phyloP scores from a whole-genome alignment of 2,888 invertebrate species.

The Beris chalybata region DNA sequence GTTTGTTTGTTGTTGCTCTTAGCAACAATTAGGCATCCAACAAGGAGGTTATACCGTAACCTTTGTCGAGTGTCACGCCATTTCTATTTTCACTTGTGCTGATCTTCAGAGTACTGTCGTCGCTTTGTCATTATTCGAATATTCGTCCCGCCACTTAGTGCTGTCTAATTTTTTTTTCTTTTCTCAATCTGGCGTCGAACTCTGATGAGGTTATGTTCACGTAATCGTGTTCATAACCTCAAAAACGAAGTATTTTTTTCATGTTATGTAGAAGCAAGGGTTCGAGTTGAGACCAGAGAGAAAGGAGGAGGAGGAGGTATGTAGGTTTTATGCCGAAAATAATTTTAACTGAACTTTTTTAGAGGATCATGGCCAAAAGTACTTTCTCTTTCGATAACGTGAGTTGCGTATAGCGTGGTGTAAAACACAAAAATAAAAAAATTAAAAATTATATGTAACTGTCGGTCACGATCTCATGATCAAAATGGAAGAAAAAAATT shows the following conservation, averaged over 20 bases:
- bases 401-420: background rate
- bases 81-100: slow-evolving; percentile 17
- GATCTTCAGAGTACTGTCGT: too few relatives aligned
- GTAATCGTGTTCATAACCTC: slow-evolving; percentile 12
- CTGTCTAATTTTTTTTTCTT: too few relatives aligned
- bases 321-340: slow-evolving; percentile 9
- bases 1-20: slow-evolving; percentile 9
- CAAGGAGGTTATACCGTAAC: slow-evolving; percentile 15
- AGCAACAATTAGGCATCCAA: background rate
- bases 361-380: slow-evolving; percentile 37
- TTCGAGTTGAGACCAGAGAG: background rate
- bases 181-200: too few relatives aligned
- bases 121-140: too few relatives aligned
- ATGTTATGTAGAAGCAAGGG: too few relatives aligned
- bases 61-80: slow-evolving; percentile 24
- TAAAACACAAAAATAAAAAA: too few relatives aligned
- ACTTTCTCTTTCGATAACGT: slow-evolving; percentile 32
- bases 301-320: background rate
- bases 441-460: slow-evolving; percentile 12
- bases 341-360: slow-evolving; percentile 31
- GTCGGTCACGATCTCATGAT: slow-evolving; percentile 23
- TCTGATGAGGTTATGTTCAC: slow-evolving; percentile 6
- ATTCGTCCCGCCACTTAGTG: too few relatives aligned
- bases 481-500: slow-evolving; percentile 1
- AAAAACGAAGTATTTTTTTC: background rate